Conservation (phyloP, 2,888 invertebrate genomes). For the Watsonalla binaria region DNA sequence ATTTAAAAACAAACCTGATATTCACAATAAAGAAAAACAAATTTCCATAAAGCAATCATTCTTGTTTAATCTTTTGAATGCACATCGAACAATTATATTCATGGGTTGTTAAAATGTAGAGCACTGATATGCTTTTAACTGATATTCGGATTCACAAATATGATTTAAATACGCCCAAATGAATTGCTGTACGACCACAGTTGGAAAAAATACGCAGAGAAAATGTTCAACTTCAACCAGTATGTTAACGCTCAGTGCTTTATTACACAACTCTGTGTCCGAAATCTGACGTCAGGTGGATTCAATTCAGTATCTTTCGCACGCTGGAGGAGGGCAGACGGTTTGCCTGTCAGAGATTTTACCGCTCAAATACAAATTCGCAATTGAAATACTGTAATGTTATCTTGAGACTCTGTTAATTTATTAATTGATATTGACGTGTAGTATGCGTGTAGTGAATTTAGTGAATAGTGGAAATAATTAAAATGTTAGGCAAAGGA, state of each 20-base stretch:
- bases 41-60: background rate
- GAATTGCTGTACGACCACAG: slow-evolving; percentile 33
- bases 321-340: slow-evolving; percentile 35
- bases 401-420: background rate
- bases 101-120: slow-evolving; percentile 19
- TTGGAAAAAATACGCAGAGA: slow-evolving; percentile 6
- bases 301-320: slow-evolving; percentile 36
- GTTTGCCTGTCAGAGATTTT: slow-evolving; percentile 14
- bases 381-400: slow-evolving; percentile 15
- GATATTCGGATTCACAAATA: slow-evolving; percentile 36
- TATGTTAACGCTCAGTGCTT: slow-evolving; percentile 14
- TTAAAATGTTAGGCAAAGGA: slow-evolving; percentile 46
- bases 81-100: background rate
- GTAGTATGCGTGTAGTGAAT: slow-evolving; percentile 5
- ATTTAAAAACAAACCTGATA: no score
- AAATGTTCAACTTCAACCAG: slow-evolving; percentile 12
- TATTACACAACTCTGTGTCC: slow-evolving; percentile 20
- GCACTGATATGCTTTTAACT: slow-evolving; percentile 33
- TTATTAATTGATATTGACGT: slow-evolving; percentile 5
- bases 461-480: slow-evolving; percentile 34
- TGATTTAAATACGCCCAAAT: slow-evolving; percentile 47
- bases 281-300: slow-evolving; percentile 39
- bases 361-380: slow-evolving; percentile 19
- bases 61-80: background rate
- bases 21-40: no score